Evolutionary conservation across 2,888 invertebrate genomes (phyloP).

Genomic region (Sepioteuthis lessoniana): DNA sequence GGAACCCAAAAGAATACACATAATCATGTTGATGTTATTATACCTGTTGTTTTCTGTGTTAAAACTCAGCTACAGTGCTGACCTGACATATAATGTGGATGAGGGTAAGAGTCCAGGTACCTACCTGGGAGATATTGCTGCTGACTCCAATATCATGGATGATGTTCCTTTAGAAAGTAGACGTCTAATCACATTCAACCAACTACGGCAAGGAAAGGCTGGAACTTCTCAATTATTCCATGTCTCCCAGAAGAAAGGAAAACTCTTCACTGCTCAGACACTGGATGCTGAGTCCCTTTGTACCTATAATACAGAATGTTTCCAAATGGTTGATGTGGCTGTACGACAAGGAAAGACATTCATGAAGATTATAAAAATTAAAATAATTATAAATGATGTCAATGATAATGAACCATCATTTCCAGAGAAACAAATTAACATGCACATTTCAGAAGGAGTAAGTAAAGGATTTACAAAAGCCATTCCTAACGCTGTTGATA

Average conservation of each 20-base stretch:
- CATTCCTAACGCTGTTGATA: neutral
- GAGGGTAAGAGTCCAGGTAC: neutral
- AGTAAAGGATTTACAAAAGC: neutral
- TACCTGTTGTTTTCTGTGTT: neutral
- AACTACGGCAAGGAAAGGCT: neutral
- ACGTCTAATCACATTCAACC: neutral
- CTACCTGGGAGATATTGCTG: neutral
- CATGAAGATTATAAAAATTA: slow-evolving; percentile 37
- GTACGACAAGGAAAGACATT: slow-evolving; percentile 25
- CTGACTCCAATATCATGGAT: neutral
- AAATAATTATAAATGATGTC: slow-evolving; percentile 37
- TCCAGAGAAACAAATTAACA: neutral
- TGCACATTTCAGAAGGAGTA: neutral
- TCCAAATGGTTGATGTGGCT: slow-evolving; percentile 39
- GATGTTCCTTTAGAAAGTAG: neutral
- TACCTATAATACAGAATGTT: slow-evolving; percentile 39
- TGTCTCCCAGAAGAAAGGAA: slow-evolving; percentile 16
- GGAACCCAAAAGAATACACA: neutral
- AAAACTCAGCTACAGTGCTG: neutral
- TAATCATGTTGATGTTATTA: neutral
- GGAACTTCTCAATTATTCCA: neutral
- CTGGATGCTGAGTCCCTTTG: slow-evolving; percentile 23
- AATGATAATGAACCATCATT: slow-evolving; percentile 35
- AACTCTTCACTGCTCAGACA: slow-evolving; percentile 3
- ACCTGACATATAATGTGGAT: neutral